Base-by-base conservation (phyloP, 2,797 vertebrate genomes). In the Gadopsis bispinosus region DNA sequence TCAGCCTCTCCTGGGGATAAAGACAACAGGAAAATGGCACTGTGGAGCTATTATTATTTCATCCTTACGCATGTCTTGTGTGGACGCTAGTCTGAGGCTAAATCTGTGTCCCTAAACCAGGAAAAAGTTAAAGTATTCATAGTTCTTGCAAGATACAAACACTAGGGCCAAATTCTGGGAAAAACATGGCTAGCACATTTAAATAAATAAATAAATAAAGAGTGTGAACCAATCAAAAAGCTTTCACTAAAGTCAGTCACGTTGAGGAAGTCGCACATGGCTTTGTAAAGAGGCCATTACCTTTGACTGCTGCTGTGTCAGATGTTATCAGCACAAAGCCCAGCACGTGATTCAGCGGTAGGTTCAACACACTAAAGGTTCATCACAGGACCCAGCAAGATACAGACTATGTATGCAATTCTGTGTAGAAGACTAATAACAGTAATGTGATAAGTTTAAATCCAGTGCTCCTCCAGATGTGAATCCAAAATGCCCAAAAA, bases 1-100 rank as follows among this genome's bases (percentile, higher is more conserved):
- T 83, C 3, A 95, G 81, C 71, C 93, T 94, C 62, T 92, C 92
- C 97, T 97, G 86, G 39, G 59, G 31, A 64, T 3, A 11, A 61
- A 77, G 35, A 67, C 7, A 45, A 66, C 1, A 47, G 0, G 20
- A 26, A 61, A 4, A 5, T 31, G 5, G 16, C 47, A 29, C 7
- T 0, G 3, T 35, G 26, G 3, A 51, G 5, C 9, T 26, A 26
- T 26, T 26, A 26, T 51, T n/a, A 10, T 56, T 39, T 22, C 17
- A 16, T 39, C 5, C 33, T 16, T 6, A n/a, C 12, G 60, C 7
- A 29, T 20, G 7, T 47, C 10, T 7, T 16, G 11, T 47, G 26
- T 26, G 26, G 26, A 26, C 26, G 26, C 26, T 9, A 39, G 5
- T 55, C 5, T 61, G 33, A 31, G 73, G 20, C 16, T 39, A 16